Percentiles rank a stretch among this genome's conserved stretches.
phyloP scores from a whole-genome alignment of 2,888 invertebrate genomes.

The Eilema sororculum region DNA sequence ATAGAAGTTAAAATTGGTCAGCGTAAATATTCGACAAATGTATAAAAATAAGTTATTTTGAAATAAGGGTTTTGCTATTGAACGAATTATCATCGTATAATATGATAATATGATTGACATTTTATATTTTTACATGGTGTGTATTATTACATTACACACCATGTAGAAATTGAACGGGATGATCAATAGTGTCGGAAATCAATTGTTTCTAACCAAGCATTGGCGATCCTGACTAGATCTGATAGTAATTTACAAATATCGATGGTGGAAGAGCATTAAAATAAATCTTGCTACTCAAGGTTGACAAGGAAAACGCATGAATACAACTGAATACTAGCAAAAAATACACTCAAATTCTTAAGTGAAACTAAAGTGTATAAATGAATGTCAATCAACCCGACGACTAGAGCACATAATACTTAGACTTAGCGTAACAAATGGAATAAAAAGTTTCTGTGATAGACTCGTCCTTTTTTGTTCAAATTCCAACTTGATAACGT shows the following conservation, averaged over 20 bases:
- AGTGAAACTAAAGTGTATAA: no score
- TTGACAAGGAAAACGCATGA: not conserved
- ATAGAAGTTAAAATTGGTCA: not conserved
- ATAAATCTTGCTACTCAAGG: not conserved
- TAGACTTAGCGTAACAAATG: no score
- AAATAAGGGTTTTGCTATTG: not conserved
- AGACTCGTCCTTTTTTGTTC: not conserved
- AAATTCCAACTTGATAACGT: not conserved
- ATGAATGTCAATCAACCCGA: not conserved
- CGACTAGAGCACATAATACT: no score
- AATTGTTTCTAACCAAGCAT: not conserved
- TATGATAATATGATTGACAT: no score
- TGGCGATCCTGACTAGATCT: not conserved
- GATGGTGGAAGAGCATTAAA: not conserved
- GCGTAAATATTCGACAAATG: not conserved
- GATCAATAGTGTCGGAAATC: not conserved
- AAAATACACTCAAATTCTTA: not conserved
- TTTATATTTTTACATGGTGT: not conserved
- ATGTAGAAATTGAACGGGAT: not conserved
- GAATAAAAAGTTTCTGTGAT: not conserved
- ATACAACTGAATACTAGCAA: not conserved
- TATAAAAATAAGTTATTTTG: not conserved
- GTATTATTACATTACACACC: not conserved
- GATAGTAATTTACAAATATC: not conserved
- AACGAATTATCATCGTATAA: no score